A percentile compares a stretch with the other conserved stretches of the same genome.
phyloP scores from a whole-genome alignment of 2,888 invertebrate species.

The Chrysodeixis includens region DNA sequence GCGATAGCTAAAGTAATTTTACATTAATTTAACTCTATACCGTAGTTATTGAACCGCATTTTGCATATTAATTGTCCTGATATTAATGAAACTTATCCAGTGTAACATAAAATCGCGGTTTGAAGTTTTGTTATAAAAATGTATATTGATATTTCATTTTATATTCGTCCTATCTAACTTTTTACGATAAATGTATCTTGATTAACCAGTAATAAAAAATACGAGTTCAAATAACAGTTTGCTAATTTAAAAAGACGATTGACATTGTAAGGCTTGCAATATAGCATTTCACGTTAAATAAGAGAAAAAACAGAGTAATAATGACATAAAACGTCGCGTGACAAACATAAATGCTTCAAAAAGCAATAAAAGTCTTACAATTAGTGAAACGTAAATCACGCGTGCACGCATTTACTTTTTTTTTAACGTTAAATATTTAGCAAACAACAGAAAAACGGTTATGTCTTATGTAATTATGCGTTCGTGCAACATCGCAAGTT shows the following conservation, averaged over 20 bases:
- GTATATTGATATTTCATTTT: neutral
- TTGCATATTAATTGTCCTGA: slow-evolving; percentile 1
- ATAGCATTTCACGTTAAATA: neutral
- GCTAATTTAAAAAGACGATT: slow-evolving; percentile 10
- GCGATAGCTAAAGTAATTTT: slow-evolving; percentile 29
- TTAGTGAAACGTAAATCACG: slow-evolving; percentile 47
- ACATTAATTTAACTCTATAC: slow-evolving; percentile 36
- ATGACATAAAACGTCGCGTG: slow-evolving; percentile 39
- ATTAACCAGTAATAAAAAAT: too few relatives aligned
- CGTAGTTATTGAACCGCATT: slow-evolving; percentile 20
- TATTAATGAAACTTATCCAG: neutral
- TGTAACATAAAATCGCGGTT: neutral
- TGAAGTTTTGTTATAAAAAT: neutral
- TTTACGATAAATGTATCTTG: neutral
- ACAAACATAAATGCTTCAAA: slow-evolving; percentile 23
- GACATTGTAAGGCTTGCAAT: neutral
- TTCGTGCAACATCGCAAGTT: slow-evolving; percentile 68
- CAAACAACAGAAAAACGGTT: slow-evolving; percentile 3
- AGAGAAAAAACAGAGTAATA: slow-evolving; percentile 24
- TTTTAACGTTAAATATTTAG: slow-evolving; percentile 24
- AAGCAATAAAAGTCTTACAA: slow-evolving; percentile 36
- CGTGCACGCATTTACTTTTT: slow-evolving; percentile 21
- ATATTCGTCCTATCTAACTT: neutral
- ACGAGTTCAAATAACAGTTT: too few relatives aligned
- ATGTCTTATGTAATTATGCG: slow-evolving; percentile 40